Evolutionary conservation across 2,888 invertebrate genomes (phyloP), one percentile per base, ranked within the genome.

Genomic region (Tachystola acroxantha): DNA sequence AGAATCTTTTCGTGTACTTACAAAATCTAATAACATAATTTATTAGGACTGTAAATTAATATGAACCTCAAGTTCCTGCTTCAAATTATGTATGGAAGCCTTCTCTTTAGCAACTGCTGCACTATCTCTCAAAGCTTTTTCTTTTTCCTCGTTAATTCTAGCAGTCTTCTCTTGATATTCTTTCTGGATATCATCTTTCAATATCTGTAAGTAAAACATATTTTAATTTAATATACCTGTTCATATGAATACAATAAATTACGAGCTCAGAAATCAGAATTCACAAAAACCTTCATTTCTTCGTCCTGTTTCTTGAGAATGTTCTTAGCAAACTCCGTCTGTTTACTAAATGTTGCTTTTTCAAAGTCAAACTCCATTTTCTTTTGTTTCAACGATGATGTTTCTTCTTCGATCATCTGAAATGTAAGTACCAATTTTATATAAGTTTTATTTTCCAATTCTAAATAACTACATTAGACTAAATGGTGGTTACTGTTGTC

Each of bases 281-380:
- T 7, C 11, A 10, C 12, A 3, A 11, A 10, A 10, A 27, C 90
- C 75, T 90, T 89, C 4, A 90, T 64, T 69, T 90, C 89, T 47
- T 90, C 89, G 34, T 89, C 82, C 63, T 91, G 90, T 40, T 88
- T 78, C 48, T 90, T 89, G 1, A 90, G 61, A 13, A 88, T 64
- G 43, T 79, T 80, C 53, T 88, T 86, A 7, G 88, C 88, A 52
- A 88, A 89, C 57, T 90, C 89, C 0, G 88, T 84, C 64, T 91
- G 91, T 48, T 89, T 85, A 49, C 82, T 88, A 31, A 91, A 85
- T 1, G 90, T 90, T n/a, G 89, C 84, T 36, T 88, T 87, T 64
- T 90, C 88, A 37, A 90, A 89, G 36, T 89, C 88, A 49, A 91
- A 79, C 39, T 89, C 89, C 65, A 90, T 86, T 49, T 86, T 84